Evolutionary conservation across 2,113 vertebrate genomes (phyloP), one percentile per base, ranked within the genome.

Genomic region (Terrapene triunguis): DNA sequence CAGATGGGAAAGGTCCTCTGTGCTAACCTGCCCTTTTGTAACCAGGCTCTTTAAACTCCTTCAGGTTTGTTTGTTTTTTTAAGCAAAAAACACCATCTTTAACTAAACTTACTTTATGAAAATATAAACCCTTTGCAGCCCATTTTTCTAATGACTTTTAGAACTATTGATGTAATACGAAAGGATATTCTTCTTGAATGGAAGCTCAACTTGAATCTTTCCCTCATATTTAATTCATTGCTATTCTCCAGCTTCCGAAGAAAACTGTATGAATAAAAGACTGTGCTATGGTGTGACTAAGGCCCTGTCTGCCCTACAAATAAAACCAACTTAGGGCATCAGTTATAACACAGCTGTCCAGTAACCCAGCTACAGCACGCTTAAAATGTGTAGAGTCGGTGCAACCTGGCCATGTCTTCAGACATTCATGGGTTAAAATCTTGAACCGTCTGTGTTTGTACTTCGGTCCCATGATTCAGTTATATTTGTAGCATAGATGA

Each of bases 81-180:
- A 94, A 51, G 80, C 51, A 95, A 90, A 92, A 92, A 96, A 14
- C n/a, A 65, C 32, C 1, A 21, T 72, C 94, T 95, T 65, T 95
- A 2, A 0, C 32, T 95, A 96, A 92, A 21, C 17, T 92, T 81
- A 53, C 47, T 72, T 80, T 94, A 92, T 51, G 85, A 84, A 94
- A 95, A 25, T 51, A 48, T 81, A 91, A 94, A 88, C 35, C 95
- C 84, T 65, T 93, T 47, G 24, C 32, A 25, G 82, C 42, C 51
- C 80, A 38, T 89, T 97, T 95, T 97, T 79, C 38, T 83, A 62
- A 50, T 89, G 89, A 94, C 54, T 97, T 97, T 88, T 89, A 88
- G 83, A 96, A 92, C 93, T 88, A 84, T 48, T 89, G 89, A 50
- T 72, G 84, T 79, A 93, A 94, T 89, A 21, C 57, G 51, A 85